Evolutionary conservation across 2,888 invertebrate genomes (phyloP).

Genomic region (Lydus trimaculatus): DNA sequence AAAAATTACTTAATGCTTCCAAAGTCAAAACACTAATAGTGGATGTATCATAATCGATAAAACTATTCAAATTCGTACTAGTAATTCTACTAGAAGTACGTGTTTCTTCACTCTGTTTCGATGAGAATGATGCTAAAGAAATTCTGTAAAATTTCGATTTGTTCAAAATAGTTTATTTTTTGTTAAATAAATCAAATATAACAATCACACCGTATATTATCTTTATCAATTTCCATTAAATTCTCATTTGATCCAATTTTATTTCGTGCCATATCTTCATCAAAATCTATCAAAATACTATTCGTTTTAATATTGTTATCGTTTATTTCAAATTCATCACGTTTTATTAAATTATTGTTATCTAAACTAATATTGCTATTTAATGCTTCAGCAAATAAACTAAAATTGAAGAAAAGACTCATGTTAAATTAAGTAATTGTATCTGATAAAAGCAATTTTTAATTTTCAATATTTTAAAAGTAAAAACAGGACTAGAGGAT

Average conservation of each 20-base stretch:
- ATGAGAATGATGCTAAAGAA: constrained; percentile 43
- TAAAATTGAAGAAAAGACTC: constrained; percentile 23
- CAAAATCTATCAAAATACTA: constrained; percentile 51
- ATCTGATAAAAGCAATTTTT: too few relatives aligned
- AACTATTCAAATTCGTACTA: constrained; percentile 27
- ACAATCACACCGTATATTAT: too few relatives aligned
- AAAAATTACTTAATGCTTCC: constrained; percentile 45
- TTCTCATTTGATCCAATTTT: constrained; percentile 43
- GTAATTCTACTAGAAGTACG: constrained; percentile 28
- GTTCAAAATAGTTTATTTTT: too few relatives aligned
- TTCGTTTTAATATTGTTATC: constrained; percentile 43
- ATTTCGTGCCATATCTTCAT: constrained; percentile 42
- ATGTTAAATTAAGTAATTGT: not conserved
- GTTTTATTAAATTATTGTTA: constrained; percentile 39
- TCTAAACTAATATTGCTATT: constrained; percentile 40
- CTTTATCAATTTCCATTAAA: constrained; percentile 35
- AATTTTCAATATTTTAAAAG: too few relatives aligned
- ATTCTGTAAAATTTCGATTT: constrained; percentile 31
- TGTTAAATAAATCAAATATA: too few relatives aligned
- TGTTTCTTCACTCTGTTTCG: constrained; percentile 34
- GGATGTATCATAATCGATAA: constrained; percentile 33
- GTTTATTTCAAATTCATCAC: constrained; percentile 47
- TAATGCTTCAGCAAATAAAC: constrained; percentile 45
- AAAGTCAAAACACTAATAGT: constrained; percentile 44
- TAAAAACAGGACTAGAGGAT: too few relatives aligned